Percentiles rank a stretch among this genome's conserved stretches.
Conservation (phyloP, 30 jellyfish, hydroid and myxozoan genomes). For the Aurelia sp. region DNA sequence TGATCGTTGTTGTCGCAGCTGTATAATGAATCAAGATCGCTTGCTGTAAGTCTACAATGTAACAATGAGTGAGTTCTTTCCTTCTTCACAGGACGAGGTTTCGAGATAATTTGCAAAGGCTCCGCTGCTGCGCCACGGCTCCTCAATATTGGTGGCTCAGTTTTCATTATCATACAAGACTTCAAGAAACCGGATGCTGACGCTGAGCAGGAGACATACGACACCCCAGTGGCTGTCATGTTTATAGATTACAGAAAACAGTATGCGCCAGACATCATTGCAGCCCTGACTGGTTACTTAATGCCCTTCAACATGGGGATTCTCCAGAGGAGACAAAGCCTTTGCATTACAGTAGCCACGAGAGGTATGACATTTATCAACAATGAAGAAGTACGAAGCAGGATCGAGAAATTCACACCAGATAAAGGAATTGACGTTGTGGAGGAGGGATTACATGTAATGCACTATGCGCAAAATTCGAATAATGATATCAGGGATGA, state of each 20-base stretch:
- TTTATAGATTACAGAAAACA: not conserved
- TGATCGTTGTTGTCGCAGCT: too few species aligned
- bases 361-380: not conserved
- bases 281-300: not conserved
- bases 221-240: slow-evolving; percentile 13
- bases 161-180: slow-evolving; percentile 18
- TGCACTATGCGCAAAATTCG: not conserved
- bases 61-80: not conserved
- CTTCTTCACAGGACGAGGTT: slow-evolving; percentile 5
- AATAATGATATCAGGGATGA: not conserved
- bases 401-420: slow-evolving; percentile 3
- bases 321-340: not conserved
- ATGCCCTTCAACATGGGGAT: not conserved
- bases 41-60: too few species aligned
- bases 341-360: slow-evolving; percentile 4
- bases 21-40: too few species aligned
- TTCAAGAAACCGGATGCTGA: slow-evolving; percentile 12
- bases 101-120: slow-evolving; percentile 16
- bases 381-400: slow-evolving; percentile 1
- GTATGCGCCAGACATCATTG: not conserved
- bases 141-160: not conserved
- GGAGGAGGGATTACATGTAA: slow-evolving; percentile 15
- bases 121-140: slow-evolving; percentile 14
- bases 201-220: slow-evolving; percentile 7
- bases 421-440: not conserved